phyloP scores from a whole-genome alignment of 2,888 invertebrate species.

The Parnassius apollo region DNA sequence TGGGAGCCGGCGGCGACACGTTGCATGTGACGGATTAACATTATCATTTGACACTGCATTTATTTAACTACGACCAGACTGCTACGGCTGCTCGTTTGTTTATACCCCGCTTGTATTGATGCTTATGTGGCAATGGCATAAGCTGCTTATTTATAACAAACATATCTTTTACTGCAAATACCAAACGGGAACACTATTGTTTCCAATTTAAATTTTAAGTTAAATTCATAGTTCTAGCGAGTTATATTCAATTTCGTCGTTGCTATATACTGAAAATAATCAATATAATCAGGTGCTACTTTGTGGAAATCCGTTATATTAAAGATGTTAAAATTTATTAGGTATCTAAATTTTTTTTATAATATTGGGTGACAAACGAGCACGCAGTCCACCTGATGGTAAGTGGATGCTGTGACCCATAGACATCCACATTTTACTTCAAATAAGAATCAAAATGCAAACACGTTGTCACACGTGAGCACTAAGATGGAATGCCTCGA shows the following conservation, averaged over 20 bases:
- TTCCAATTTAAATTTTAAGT: neutral
- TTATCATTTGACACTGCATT: constrained; percentile 80
- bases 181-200: neutral
- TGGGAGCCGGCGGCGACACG: constrained; percentile 64
- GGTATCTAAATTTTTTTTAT: no score
- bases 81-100: constrained; percentile 35
- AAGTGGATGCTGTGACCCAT: no score
- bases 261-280: neutral
- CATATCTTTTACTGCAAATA: constrained; percentile 21
- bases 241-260: no score
- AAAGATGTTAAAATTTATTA: no score
- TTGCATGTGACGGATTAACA: constrained; percentile 77
- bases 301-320: no score
- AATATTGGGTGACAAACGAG: no score
- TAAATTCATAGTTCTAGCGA: no score
- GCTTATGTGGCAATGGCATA: constrained; percentile 15
- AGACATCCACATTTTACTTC: no score
- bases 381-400: no score
- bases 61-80: constrained; percentile 58
- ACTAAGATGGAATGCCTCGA: no score
- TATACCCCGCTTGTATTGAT: constrained; percentile 27
- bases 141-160: constrained; percentile 27
- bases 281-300: neutral
- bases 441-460: no score
- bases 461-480: no score